Base-by-base conservation (phyloP, 2,797 vertebrate species). In the Saguinus oedipus region DNA sequence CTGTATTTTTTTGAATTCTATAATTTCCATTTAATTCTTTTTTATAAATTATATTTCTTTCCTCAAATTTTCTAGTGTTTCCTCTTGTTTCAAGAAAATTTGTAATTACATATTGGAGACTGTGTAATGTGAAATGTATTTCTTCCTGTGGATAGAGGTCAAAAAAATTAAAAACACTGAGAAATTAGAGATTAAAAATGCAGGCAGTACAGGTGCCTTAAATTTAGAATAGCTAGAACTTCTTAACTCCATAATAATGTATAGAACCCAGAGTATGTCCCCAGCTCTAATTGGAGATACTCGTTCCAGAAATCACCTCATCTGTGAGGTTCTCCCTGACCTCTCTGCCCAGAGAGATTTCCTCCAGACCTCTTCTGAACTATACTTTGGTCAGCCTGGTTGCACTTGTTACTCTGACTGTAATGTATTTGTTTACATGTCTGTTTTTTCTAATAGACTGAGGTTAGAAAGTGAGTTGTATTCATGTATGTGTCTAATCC, bases 261-360 rank as follows among this genome's bases (percentile, higher is more conserved):
- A 50, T 12, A 80, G 12, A 44, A 14, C 61, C 46, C 17, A 84
- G 55, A 93, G n/a, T 70, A 39, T 88, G 33, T 86, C 36, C 46
- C 94, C 36, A 57, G 83, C 70, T 86, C 42, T 98, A 96, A 89
- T 0, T 96, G 55, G 48, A 93, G 61, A 94, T 39, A 93, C 39
- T 61, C 9, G 3, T 19, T 93, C 68, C 39, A 82, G 44, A 89
- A 96, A 92, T 88, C 70, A 15, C 33, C 39, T 84, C 19, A 74
- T 90, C 42, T 90, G n/a, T 78, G 83, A 64, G 15, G 42, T 78
- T 36, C 20, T 96, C 50, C 26, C 50, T 94, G 46, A 88, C 57
- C 36, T 93, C 22, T 2, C 1, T 85, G 39, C 15, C 50, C 26
- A 55, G 50, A 46, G 12, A 85, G 55, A 55, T 20, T 64, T 85